phyloP scores from a whole-genome alignment of 1,140 invertebrate species.

The Eriocheir sinensis region DNA sequence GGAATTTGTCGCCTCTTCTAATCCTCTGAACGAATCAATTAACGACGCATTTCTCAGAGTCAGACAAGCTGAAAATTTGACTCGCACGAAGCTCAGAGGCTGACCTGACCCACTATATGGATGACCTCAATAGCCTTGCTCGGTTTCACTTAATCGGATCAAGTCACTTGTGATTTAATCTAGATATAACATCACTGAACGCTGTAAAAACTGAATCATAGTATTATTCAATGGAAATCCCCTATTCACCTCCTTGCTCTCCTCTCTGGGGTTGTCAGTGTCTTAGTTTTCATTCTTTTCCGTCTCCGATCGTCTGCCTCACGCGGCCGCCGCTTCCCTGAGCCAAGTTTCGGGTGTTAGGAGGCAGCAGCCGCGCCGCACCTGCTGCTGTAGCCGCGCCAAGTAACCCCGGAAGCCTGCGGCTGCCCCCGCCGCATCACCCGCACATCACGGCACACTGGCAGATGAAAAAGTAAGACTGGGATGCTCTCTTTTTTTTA shows the following conservation, averaged over 20 bases:
- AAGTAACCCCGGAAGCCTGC: background rate
- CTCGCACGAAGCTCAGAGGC: background rate
- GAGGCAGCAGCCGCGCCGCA: background rate
- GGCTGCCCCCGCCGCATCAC: background rate
- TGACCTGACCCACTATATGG: background rate
- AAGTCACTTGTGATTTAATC: background rate
- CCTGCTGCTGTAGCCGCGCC: background rate
- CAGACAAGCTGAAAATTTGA: conserved; percentile 1
- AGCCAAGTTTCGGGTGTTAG: background rate
- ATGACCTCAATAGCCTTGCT: background rate
- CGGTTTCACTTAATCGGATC: background rate
- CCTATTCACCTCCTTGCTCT: conserved; percentile 1
- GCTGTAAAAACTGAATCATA: background rate
- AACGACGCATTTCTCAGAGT: background rate
- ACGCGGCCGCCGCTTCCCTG: background rate
- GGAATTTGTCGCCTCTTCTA: background rate
- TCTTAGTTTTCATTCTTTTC: conserved; percentile 17
- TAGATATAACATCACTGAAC: background rate
- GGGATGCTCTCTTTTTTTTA: background rate
- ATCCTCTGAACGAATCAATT: background rate
- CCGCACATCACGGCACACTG: background rate
- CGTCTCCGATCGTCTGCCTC: background rate
- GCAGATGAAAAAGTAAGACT: background rate
- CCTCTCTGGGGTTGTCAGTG: background rate
- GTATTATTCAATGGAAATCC: background rate